These are phyloP conservation scores for Pelusios castaneus DNA, from an alignment of 2,113 vertebrate genomes.

Conservation along the genomic window DNA sequence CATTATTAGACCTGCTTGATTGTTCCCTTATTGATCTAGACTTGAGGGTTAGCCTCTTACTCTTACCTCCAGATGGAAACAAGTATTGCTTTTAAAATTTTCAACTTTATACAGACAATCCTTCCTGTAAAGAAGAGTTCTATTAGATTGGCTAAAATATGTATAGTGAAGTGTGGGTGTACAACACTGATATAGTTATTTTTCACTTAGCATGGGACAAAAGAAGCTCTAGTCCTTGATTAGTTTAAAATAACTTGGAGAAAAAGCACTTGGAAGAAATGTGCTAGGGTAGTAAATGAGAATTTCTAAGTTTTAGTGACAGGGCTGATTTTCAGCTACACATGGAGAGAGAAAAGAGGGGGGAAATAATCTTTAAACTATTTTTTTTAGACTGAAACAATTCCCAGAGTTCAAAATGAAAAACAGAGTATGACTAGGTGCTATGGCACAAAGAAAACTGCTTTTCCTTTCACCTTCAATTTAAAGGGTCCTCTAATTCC, in stretches of 20 bases:
- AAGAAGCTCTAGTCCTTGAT: background rate
- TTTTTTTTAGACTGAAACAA: background rate
- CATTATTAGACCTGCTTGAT: background rate
- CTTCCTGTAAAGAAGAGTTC: background rate
- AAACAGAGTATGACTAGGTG: background rate
- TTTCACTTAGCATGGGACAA: background rate
- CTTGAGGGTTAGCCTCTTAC: background rate
- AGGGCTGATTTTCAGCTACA: background rate
- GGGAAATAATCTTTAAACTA: background rate
- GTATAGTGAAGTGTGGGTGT: background rate
- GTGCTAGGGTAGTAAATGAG: background rate
- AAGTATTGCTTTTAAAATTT: background rate
- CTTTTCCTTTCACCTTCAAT: background rate
- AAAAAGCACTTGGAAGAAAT: background rate
- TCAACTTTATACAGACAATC: background rate
- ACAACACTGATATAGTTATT: background rate
- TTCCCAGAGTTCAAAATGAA: background rate
- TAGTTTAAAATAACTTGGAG: background rate
- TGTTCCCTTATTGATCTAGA: background rate
- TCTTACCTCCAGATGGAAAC: background rate
- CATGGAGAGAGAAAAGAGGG: background rate
- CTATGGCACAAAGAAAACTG: slow-evolving; percentile 32
- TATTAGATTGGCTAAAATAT: background rate
- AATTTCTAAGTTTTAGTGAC: background rate
- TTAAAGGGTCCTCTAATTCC: background rate